Conservation (phyloP, 2,888 invertebrate genomes). For the Uropetala carovei region DNA sequence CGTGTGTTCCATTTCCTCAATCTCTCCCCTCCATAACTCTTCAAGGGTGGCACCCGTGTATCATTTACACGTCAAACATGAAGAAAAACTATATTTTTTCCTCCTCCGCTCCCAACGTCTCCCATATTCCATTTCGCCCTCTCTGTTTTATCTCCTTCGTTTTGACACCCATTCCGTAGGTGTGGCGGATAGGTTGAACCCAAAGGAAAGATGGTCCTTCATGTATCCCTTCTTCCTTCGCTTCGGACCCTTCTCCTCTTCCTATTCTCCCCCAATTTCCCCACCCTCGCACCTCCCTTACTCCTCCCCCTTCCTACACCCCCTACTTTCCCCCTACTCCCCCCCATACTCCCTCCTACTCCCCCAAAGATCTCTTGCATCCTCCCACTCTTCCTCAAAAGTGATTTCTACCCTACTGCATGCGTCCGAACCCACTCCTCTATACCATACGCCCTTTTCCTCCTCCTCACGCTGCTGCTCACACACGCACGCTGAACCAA, state of each 20-base stretch:
- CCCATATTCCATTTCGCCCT: not conserved
- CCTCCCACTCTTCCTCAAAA: too few species aligned
- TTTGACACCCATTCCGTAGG: not conserved
- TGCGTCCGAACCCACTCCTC: not conserved
- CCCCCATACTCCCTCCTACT: too few species aligned
- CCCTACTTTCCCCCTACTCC: too few species aligned
- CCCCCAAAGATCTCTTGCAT: too few species aligned
- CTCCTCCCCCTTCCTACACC: not conserved
- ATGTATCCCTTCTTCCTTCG: not conserved
- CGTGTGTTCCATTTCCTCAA: not conserved
- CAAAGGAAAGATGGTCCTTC: not conserved
- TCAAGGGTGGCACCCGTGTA: conserved; percentile 30
- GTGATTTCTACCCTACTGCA: not conserved
- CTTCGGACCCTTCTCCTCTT: not conserved
- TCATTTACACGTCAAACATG: conserved; percentile 15
- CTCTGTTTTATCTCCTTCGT: conserved; percentile 12
- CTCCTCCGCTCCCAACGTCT: not conserved
- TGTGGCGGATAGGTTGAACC: not conserved
- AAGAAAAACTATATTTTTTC: conserved; percentile 16
- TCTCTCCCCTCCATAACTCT: conserved; percentile 15
- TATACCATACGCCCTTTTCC: not conserved
- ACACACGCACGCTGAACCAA: conserved; percentile 13
- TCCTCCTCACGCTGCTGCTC: not conserved
- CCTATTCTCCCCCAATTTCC: not conserved
- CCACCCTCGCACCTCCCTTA: too few species aligned